Evolutionary conservation across 2,888 invertebrate species (phyloP), one percentile per base, ranked within the genome.

Genomic region (Phragmatobia fuliginosa): DNA sequence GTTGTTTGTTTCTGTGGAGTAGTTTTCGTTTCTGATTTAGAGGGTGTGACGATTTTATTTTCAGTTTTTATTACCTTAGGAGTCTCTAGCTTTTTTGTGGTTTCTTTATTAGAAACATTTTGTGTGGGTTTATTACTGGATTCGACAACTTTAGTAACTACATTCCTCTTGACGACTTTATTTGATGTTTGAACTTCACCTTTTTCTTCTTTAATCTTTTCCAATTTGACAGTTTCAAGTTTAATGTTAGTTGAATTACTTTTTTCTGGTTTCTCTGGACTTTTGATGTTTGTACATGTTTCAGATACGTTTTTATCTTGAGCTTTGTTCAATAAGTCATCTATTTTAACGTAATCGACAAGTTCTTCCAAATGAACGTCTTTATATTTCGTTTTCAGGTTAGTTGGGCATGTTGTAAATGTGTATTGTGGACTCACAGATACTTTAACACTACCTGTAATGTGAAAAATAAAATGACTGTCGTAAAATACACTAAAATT

Each of bases 391-490:
- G 89, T 88, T 68, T 82, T 86, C 1, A 93, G 79, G 61, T 87
- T 87, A 0, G 81, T 68, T 0, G 94, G 94, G 31, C 91, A 90
- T 49, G 85, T 82, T 1, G 82, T 81, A 71, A 91, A 93, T 72
- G 85, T 88, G 78, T 93, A 93, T 70, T 83, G 85, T 1, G 93
- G 90, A 2, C 79, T 85, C 0, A 91, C 84, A 1, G 73, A 85
- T 3, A 92, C 85, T 65, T 80, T 86, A n/a, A 89, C 84, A 1
- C 82, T 79, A 75, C 93, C 94, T 94, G 88, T 28, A 87, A 88
- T 31, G 36, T 36, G n/a, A 49, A 56, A 28, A 28, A 21, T 41
- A 6, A 8, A 38, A 1, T 0, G 1, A 56, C 21, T 18, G 18
- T 64, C 25, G 21, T 41, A 18, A 18, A 41, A 18, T 18, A 18